Conservation (phyloP, 1,140 invertebrate genomes). For the Anthonomus grandis region DNA sequence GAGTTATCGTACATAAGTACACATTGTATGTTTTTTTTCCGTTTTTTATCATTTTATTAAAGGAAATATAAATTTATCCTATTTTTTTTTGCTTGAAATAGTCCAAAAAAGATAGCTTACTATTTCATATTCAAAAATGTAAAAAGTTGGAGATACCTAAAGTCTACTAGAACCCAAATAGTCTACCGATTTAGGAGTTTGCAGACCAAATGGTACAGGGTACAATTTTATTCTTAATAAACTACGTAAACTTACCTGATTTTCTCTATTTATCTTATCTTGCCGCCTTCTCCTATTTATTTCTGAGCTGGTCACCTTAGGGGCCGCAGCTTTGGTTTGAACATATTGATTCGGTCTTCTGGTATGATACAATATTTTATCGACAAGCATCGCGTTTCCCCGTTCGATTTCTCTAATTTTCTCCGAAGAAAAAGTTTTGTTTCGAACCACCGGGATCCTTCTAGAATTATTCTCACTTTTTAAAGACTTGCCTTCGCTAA, state of each 20-base stretch:
- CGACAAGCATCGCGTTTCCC: slow-evolving; percentile 32
- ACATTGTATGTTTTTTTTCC: too few relatives aligned
- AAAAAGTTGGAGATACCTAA: too few relatives aligned
- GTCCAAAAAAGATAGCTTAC: too few relatives aligned
- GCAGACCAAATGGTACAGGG: too few relatives aligned
- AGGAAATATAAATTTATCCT: too few relatives aligned
- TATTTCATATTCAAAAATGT: too few relatives aligned
- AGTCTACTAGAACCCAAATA: too few relatives aligned
- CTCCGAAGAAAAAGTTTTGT: slow-evolving; percentile 33
- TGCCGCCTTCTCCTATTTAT: slow-evolving; percentile 36
- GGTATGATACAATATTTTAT: slow-evolving; percentile 33
- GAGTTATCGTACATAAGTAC: too few relatives aligned
- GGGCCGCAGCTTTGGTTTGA: neutral
- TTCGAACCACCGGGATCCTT: neutral
- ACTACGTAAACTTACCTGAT: slow-evolving; percentile 30
- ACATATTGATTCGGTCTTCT: slow-evolving; percentile 28
- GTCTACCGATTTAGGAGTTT: too few relatives aligned
- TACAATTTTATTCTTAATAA: neutral
- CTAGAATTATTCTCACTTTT: neutral
- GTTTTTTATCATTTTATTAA: too few relatives aligned
- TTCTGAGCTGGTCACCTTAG: slow-evolving; percentile 30
- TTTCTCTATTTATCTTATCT: slow-evolving; percentile 34
- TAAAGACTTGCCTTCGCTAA: neutral
- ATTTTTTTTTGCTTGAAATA: too few relatives aligned
- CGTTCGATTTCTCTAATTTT: slow-evolving; percentile 36